phyloP scores from a whole-genome alignment of 2,113 vertebrate species.

The Copsychus sechellarum region DNA sequence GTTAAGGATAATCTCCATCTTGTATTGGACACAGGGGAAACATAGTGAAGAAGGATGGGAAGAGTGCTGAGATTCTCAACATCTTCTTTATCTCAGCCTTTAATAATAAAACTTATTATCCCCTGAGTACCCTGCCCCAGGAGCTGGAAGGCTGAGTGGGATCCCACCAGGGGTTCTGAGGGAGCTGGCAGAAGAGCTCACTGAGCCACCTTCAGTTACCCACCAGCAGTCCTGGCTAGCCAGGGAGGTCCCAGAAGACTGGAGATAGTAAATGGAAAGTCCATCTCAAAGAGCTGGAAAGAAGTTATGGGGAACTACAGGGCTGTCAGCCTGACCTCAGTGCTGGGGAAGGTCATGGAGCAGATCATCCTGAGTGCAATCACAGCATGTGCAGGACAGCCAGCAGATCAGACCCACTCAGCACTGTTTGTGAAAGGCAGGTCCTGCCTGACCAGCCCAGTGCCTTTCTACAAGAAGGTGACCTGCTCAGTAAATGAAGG shows the following conservation, averaged over 20 bases:
- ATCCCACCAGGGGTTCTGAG: not conserved
- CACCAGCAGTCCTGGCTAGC: not conserved
- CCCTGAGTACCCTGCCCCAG: not conserved
- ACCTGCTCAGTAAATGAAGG: too few relatives aligned
- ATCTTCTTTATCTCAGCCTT: not conserved
- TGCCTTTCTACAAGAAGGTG: too few relatives aligned
- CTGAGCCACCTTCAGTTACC: not conserved
- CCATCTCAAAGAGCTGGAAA: not conserved
- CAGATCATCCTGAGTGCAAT: too few relatives aligned
- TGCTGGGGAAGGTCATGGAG: too few relatives aligned
- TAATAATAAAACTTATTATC: not conserved
- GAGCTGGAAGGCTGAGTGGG: too few relatives aligned
- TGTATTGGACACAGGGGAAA: not conserved
- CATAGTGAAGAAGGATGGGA: not conserved
- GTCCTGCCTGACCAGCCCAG: too few relatives aligned
- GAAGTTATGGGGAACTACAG: not conserved
- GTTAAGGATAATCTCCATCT: not conserved
- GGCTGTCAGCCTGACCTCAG: too few relatives aligned
- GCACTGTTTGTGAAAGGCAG: too few relatives aligned
- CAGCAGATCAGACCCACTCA: too few relatives aligned
- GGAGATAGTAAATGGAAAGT: fast-evolving
- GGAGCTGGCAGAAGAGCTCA: not conserved
- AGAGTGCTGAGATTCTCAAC: not conserved
- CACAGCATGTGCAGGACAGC: too few relatives aligned
- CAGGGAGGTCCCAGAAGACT: not conserved